These are phyloP conservation scores for Oophaga sylvatica DNA, from an alignment of 2,797 vertebrate species.

Conservation along the genomic window DNA sequence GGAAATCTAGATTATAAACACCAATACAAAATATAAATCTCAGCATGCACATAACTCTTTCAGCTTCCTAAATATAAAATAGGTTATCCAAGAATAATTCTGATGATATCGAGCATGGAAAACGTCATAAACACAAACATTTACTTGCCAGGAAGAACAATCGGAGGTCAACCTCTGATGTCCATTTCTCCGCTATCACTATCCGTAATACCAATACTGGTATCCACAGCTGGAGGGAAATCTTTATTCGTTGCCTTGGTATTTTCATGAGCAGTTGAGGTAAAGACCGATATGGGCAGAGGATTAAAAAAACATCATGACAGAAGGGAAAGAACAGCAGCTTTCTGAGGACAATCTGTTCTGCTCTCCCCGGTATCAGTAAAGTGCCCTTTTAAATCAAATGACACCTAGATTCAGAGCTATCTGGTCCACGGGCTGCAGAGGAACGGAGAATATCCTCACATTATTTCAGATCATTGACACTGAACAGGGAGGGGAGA, in stretches of 20 bases:
- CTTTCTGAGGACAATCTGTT: slow-evolving; percentile 65
- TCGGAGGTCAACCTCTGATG: slow-evolving; percentile 71
- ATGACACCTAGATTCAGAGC: slow-evolving; percentile 64
- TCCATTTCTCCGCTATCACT: slow-evolving; percentile 84
- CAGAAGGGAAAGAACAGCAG: slow-evolving; percentile 59
- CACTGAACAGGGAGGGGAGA: slow-evolving; percentile 67
- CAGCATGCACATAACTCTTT: neutral
- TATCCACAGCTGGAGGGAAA: slow-evolving; percentile 92
- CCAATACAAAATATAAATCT: neutral
- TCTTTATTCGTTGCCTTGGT: slow-evolving; percentile 90
- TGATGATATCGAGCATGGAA: neutral
- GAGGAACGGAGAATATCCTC: slow-evolving; percentile 66
- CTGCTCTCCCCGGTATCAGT: slow-evolving; percentile 62
- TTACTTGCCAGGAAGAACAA: slow-evolving; percentile 80
- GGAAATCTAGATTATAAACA: neutral
- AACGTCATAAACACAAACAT: slow-evolving; percentile 54
- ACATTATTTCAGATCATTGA: slow-evolving; percentile 68
- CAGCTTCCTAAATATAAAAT: neutral
- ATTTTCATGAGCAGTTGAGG: slow-evolving; percentile 81
- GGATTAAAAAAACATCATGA: slow-evolving; percentile 4
- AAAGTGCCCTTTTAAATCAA: slow-evolving; percentile 64
- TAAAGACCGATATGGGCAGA: slow-evolving; percentile 63
- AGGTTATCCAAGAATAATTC: neutral
- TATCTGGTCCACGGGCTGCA: slow-evolving; percentile 58
- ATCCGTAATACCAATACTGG: slow-evolving; percentile 94